A percentile compares a stretch with the other conserved stretches of the same genome.
Evolutionary conservation across 1,140 invertebrate species (phyloP).

Genomic region (Pararge aegeria): DNA sequence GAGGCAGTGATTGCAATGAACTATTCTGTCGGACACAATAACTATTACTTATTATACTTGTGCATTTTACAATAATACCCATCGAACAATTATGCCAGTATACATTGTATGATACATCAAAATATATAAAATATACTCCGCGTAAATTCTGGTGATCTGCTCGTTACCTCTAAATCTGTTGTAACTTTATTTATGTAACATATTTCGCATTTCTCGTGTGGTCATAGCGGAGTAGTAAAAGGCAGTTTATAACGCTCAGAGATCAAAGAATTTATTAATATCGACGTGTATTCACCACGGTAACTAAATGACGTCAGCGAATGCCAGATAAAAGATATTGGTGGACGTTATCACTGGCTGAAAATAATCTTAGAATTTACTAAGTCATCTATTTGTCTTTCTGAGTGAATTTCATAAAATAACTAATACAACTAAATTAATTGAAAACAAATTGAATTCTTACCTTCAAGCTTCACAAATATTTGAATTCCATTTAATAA

Average conservation of each 20-base stretch:
- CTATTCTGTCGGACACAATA: constrained; percentile 36
- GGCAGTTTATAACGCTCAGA: neutral
- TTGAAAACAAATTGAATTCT: neutral
- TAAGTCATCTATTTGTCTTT: neutral
- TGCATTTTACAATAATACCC: neutral
- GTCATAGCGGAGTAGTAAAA: constrained; percentile 9
- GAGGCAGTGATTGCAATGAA: constrained; percentile 76
- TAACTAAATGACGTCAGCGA: constrained; percentile 16
- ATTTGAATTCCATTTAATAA: neutral
- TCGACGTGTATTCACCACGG: constrained; percentile 1
- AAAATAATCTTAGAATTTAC: constrained; percentile 6
- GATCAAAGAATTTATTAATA: constrained; percentile 18
- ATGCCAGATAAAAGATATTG: constrained; percentile 25
- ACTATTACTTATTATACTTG: neutral
- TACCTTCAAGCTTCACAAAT: neutral
- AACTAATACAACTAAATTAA: no score
- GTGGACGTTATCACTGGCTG: constrained; percentile 10
- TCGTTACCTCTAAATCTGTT: neutral
- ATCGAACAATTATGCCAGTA: neutral
- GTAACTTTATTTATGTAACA: neutral
- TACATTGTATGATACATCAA: neutral
- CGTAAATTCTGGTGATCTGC: neutral
- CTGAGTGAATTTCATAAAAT: neutral
- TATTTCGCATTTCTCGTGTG: constrained; percentile 14
- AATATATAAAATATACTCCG: neutral